Percentiles rank a stretch among this genome's conserved stretches.
Conservation (phyloP, 2,888 invertebrate species). For the Patella ulyssiponensis region DNA sequence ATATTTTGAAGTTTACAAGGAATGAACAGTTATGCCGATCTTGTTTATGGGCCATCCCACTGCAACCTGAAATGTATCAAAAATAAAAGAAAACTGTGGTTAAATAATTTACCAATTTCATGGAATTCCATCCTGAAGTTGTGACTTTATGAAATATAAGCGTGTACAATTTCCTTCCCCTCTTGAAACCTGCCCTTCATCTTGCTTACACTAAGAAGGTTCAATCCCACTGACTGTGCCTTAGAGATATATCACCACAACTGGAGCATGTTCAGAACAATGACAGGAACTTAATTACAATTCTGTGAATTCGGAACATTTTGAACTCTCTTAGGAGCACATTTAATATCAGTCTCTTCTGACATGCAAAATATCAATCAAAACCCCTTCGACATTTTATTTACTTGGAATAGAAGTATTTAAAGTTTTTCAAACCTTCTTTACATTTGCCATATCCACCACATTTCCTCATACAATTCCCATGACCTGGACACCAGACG, state of each 20-base stretch:
- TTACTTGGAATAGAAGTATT: background rate
- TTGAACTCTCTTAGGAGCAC: too few species aligned
- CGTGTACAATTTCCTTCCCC: too few species aligned
- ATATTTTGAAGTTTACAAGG: constrained; percentile 62
- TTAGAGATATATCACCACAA: background rate
- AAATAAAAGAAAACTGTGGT: background rate
- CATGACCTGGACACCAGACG: constrained; percentile 66
- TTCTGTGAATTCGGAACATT: too few species aligned
- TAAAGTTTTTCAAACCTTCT: constrained; percentile 43
- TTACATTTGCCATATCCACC: constrained; percentile 61
- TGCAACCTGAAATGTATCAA: constrained; percentile 52
- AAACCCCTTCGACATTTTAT: too few species aligned
- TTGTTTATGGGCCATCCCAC: constrained; percentile 61
- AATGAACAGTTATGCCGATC: constrained; percentile 66
- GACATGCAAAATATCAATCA: too few species aligned
- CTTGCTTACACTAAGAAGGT: too few species aligned
- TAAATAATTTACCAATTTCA: background rate
- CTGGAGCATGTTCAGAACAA: background rate
- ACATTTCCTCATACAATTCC: constrained; percentile 64
- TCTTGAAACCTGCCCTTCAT: too few species aligned
- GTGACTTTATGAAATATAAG: too few species aligned
- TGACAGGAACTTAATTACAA: background rate
- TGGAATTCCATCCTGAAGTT: too few species aligned
- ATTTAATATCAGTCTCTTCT: too few species aligned
- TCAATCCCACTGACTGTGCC: background rate